Base-by-base conservation (phyloP, 2,888 invertebrate genomes). In the Metopia argyrocephala region DNA sequence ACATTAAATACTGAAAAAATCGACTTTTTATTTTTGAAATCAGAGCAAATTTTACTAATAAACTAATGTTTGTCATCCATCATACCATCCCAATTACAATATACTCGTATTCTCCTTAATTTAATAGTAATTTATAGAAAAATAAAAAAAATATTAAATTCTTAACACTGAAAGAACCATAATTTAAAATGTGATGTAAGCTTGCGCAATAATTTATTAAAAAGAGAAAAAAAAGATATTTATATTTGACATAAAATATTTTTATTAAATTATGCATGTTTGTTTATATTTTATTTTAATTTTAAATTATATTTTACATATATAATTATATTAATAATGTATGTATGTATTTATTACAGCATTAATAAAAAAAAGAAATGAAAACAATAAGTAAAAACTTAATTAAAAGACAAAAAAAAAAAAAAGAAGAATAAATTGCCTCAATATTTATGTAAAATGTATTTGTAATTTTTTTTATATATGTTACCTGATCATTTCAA, bases 171-270 rank as follows among this genome's bases (percentile, higher is more conserved):
- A 9, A 38, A 38, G 38, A 31, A 31, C 7, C 7, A 38, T 57
- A 46, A 73, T 50, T 61, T 54, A 27, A 74, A 70, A 75, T 75
- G 75, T 79, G 79, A 79, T 79, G 66, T 76, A 65, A 76, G 69
- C 73, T 78, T 81, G 65, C 69, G 74, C 78, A 81, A 69, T 76
- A 81, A 81, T 69, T 31, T 46, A 74, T 65, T 48, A 59, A 59
- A 68, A 54, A 52, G 28, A 56, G 20, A 57, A 54, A 56, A 21
- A 54, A 31, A 52, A 3, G 54, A 21, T 28, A 75, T 28, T 62
- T 62, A 52, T 52, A 56, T 31, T 52, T 45, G 57, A 66, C 23
- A 31, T 31, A 64, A 3, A 25, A 71, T 65, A 57, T 59, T 73
- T 52, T 59, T 74, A 56, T 73, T 46, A 54, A 28, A 28, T 45